These are phyloP conservation scores for Bolinopsis microptera DNA, from an alignment of 37 sponge, comb jelly and placozoan genomes.

Conservation along the genomic window DNA sequence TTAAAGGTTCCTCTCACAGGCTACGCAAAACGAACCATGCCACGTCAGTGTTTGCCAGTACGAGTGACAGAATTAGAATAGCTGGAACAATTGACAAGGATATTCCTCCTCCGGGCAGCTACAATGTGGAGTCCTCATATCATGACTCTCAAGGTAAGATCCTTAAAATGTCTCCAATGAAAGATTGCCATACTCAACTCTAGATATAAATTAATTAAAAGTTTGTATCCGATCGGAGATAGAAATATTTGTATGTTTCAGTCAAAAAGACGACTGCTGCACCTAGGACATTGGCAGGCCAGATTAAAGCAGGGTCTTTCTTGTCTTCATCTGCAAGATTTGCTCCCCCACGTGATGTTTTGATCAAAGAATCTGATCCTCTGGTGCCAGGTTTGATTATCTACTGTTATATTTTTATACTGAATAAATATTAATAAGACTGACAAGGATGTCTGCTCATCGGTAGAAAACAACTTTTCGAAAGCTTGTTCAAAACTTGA, in stretches of 20 bases:
- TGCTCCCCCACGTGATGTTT: conserved; percentile 78
- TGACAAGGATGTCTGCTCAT: too few relatives aligned
- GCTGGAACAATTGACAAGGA: conserved; percentile 38
- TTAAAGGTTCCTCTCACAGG: neutral
- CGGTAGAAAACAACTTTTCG: too few relatives aligned
- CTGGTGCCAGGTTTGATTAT: conserved; percentile 77
- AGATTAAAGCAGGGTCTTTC: conserved; percentile 71
- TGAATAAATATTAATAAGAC: too few relatives aligned
- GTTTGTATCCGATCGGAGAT: too few relatives aligned
- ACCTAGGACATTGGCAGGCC: conserved; percentile 53
- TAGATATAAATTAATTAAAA: too few relatives aligned
- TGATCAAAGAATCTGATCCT: conserved; percentile 73
- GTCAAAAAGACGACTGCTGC: conserved; percentile 45
- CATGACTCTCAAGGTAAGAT: conserved; percentile 34
- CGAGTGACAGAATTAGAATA: conserved; percentile 22
- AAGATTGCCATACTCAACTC: too few relatives aligned
- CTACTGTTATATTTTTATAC: neutral
- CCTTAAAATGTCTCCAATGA: neutral
- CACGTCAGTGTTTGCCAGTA: conserved; percentile 62
- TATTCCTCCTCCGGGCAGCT: conserved; percentile 65
- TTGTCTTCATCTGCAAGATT: conserved; percentile 74
- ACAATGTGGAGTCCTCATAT: conserved; percentile 42
- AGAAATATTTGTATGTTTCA: too few relatives aligned
- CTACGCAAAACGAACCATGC: conserved; percentile 15
- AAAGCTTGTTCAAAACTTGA: too few relatives aligned